phyloP scores from a whole-genome alignment of 2,888 invertebrate genomes.

The Himalopsyche kuldschensis region DNA sequence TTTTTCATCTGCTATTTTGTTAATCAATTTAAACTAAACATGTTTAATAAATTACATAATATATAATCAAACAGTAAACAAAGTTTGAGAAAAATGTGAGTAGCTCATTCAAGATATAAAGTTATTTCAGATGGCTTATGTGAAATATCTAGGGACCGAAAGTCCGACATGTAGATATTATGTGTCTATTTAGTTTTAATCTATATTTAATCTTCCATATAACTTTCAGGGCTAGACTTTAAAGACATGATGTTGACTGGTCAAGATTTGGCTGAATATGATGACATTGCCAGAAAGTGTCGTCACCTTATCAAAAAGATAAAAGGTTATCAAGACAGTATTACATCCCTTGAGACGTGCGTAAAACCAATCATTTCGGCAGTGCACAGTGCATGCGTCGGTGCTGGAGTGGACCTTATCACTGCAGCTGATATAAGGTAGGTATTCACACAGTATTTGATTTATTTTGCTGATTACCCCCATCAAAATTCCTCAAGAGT shows the following conservation, averaged over 20 bases:
- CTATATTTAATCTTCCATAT: neutral
- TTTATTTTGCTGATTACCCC: neutral
- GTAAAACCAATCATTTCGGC: conserved; percentile 89
- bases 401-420: conserved; percentile 87
- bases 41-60: no score
- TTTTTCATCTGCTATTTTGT: no score
- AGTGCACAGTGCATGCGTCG: conserved; percentile 86
- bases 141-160: no score
- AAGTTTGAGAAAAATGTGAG: no score
- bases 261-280: conserved; percentile 60
- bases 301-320: conserved; percentile 66
- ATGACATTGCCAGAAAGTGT: conserved; percentile 80
- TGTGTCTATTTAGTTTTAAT: no score
- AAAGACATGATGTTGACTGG: conserved; percentile 63
- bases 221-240: conserved; percentile 70
- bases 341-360: conserved; percentile 83
- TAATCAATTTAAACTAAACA: no score
- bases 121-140: no score
- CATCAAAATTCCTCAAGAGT: neutral
- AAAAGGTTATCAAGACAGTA: conserved; percentile 72
- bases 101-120: no score
- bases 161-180: no score
- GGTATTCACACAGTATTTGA: neutral
- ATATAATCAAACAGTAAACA: no score
- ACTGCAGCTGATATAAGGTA: conserved; percentile 84